Conservation (phyloP, 2,797 vertebrate genomes). For the Thripadectes ignobilis region DNA sequence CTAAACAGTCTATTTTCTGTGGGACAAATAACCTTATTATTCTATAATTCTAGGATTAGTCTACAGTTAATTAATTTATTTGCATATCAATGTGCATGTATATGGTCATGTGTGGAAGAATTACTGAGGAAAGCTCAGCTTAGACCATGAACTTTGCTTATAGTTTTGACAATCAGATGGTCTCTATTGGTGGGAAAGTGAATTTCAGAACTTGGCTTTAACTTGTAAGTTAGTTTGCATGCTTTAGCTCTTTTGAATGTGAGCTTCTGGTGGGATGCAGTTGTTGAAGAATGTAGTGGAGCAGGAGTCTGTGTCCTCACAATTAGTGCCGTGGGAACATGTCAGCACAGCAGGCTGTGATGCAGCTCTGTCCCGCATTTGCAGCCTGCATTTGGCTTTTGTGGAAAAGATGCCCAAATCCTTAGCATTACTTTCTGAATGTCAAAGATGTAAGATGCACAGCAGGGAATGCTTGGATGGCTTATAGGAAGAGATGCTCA, state of each 20-base stretch:
- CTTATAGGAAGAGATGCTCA: neutral
- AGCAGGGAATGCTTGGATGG: neutral
- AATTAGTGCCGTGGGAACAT: neutral
- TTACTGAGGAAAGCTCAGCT: neutral
- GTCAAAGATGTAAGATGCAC: neutral
- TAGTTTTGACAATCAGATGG: neutral
- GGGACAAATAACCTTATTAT: neutral
- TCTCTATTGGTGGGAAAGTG: neutral
- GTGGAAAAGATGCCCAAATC: neutral
- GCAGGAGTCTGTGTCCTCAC: neutral
- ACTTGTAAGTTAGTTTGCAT: neutral
- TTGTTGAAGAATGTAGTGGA: rapidly evolving
- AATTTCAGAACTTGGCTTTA: neutral
- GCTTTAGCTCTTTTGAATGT: neutral
- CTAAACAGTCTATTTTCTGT: neutral
- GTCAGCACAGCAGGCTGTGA: neutral
- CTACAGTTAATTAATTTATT: neutral
- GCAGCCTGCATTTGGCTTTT: neutral
- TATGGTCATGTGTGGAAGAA: neutral
- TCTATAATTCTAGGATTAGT: neutral
- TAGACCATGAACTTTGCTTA: neutral
- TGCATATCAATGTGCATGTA: neutral
- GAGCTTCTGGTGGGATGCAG: neutral
- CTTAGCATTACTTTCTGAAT: neutral
- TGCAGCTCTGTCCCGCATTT: neutral